These are phyloP conservation scores for Electrona antarctica DNA, from an alignment of 2,113 vertebrate species.

Conservation along the genomic window DNA sequence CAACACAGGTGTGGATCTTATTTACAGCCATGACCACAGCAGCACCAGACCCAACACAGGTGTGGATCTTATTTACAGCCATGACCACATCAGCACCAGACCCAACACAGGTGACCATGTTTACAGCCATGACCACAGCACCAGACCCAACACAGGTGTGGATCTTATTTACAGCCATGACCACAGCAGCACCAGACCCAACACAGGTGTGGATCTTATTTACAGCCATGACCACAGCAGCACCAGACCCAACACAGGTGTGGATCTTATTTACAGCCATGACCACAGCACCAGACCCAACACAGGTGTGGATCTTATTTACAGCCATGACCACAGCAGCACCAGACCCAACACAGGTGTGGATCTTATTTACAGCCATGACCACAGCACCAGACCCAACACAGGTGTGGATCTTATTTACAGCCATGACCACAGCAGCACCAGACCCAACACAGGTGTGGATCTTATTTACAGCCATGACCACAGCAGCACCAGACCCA, in stretches of 20 bases:
- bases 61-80: neutral
- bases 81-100: conserved; percentile 15
- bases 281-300: conserved; percentile 5
- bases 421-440: conserved; percentile 12
- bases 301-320: neutral
- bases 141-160: neutral
- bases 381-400: neutral
- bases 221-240: conserved; percentile 16
- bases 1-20: neutral
- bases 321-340: conserved; percentile 16
- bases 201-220: neutral
- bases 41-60: neutral
- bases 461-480: conserved; percentile 12
- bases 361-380: conserved; percentile 7
- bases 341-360: neutral
- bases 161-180: conserved; percentile 12
- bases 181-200: neutral
- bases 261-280: conserved; percentile 1
- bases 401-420: neutral
- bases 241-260: neutral
- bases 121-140: conserved; percentile 12
- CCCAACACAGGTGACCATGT: conserved; percentile 3
- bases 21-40: conserved; percentile 18
- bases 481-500: neutral
- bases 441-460: neutral